Conservation (phyloP, 2,113 vertebrate genomes). For the Planiliza haematocheilus region DNA sequence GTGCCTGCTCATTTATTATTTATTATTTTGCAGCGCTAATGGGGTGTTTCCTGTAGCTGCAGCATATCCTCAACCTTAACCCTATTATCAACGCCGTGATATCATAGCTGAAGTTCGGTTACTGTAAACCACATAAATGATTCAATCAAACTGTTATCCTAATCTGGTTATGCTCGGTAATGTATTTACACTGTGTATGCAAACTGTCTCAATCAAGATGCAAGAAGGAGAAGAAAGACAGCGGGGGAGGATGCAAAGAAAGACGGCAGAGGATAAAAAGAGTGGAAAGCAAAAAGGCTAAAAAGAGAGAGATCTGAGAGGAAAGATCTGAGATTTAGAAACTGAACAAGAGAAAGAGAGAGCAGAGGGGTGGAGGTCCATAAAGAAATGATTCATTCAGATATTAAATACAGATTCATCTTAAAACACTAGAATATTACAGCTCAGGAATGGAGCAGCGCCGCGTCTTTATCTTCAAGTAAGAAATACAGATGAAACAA, state of each 20-base stretch:
- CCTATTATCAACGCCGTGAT: constrained; percentile 48
- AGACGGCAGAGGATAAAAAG: constrained; percentile 26
- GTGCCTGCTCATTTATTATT: constrained; percentile 59
- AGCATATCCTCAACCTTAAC: constrained; percentile 29
- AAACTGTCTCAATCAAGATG: constrained; percentile 29
- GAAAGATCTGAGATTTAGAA: constrained; percentile 57
- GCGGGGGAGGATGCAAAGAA: constrained; percentile 23
- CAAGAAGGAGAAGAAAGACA: constrained; percentile 15
- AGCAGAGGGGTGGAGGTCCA: constrained; percentile 17
- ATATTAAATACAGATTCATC: constrained; percentile 48
- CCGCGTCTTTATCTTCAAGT: too few relatives aligned
- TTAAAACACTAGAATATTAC: constrained; percentile 40
- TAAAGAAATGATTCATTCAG: constrained; percentile 56
- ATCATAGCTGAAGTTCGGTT: constrained; percentile 42
- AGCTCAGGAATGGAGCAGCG: too few relatives aligned
- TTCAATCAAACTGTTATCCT: constrained; percentile 42
- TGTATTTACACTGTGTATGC: constrained; percentile 51
- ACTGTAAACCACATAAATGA: constrained; percentile 54
- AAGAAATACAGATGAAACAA: constrained; percentile 7
- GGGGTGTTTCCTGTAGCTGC: constrained; percentile 59
- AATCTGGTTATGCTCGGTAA: constrained; percentile 50
- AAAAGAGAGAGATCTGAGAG: constrained; percentile 26
- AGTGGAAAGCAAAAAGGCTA: background rate
- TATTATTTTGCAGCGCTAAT: constrained; percentile 47
- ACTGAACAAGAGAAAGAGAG: constrained; percentile 28